Conservation (phyloP, 2,888 invertebrate species). For the Philhelius pedissequus region DNA sequence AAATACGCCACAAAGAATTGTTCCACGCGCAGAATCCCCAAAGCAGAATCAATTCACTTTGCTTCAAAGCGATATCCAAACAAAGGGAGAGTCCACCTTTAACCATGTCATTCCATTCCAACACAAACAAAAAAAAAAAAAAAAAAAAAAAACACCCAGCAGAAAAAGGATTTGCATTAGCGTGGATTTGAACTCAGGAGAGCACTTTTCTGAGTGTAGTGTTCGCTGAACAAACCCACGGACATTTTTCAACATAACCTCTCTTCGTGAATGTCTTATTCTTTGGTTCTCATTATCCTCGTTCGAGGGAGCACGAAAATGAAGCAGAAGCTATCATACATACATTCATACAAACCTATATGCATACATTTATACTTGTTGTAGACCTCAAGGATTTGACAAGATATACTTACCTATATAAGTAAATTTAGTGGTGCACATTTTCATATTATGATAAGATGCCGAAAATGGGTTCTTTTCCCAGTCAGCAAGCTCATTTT, state of each 20-base stretch:
- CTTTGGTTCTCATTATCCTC: neutral
- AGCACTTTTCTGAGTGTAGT: neutral
- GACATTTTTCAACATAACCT: constrained; percentile 9
- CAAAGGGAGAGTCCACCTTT: constrained; percentile 66
- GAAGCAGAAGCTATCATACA: neutral
- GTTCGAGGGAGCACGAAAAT: neutral
- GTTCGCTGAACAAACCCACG: constrained; percentile 26
- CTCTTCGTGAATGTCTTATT: neutral
- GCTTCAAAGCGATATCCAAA: constrained; percentile 29
- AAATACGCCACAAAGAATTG: constrained; percentile 35
- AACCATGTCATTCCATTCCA: constrained; percentile 24
- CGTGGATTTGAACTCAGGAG: neutral
- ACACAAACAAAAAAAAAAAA: neutral
- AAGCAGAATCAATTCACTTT: constrained; percentile 3
- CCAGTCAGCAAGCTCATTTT: neutral
- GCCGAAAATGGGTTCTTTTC: constrained; percentile 36
- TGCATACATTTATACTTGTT: no score
- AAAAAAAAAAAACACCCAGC: neutral
- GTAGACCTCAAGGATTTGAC: constrained; percentile 37
- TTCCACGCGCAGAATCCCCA: constrained; percentile 52
- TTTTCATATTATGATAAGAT: constrained; percentile 39
- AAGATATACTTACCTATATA: neutral
- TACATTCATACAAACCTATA: no score
- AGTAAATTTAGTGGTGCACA: constrained; percentile 50
- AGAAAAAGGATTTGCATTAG: neutral